These are phyloP conservation scores for Brachyptera putata DNA, from an alignment of 2,888 invertebrate species.

Conservation along the genomic window DNA sequence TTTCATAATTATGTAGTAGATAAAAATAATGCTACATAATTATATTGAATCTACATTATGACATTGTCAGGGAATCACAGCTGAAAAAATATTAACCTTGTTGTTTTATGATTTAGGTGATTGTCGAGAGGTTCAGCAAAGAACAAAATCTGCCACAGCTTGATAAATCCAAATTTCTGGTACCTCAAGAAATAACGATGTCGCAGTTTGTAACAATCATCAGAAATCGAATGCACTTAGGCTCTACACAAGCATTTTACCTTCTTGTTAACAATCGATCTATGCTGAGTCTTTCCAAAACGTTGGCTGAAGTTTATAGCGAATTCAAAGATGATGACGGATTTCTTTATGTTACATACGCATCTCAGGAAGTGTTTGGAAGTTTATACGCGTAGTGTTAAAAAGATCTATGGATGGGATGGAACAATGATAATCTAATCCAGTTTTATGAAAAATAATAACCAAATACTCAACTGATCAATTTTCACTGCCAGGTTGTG, in stretches of 20 bases:
- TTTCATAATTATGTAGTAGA: too few relatives aligned
- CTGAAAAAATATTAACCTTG: too few relatives aligned
- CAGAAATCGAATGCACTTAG: slow-evolving; percentile 59
- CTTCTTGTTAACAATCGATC: slow-evolving; percentile 77
- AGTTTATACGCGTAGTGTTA: slow-evolving; percentile 37
- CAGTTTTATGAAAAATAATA: too few relatives aligned
- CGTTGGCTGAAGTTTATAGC: slow-evolving; percentile 76
- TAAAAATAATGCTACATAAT: too few relatives aligned
- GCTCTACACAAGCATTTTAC: slow-evolving; percentile 70
- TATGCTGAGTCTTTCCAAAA: slow-evolving; percentile 74
- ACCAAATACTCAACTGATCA: too few relatives aligned
- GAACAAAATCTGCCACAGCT: slow-evolving; percentile 71
- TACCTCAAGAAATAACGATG: slow-evolving; percentile 85
- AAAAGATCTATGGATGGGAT: neutral
- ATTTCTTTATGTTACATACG: slow-evolving; percentile 83
- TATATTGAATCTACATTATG: too few relatives aligned
- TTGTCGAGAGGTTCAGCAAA: slow-evolving; percentile 75
- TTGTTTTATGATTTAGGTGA: slow-evolving; percentile 56
- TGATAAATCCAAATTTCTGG: slow-evolving; percentile 82
- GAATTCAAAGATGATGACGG: slow-evolving; percentile 76
- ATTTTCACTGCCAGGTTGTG: neutral
- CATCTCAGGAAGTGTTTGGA: slow-evolving; percentile 87
- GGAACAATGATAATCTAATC: too few relatives aligned
- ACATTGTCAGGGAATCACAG: too few relatives aligned
- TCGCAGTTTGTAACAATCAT: slow-evolving; percentile 83